phyloP scores from a whole-genome alignment of 2,797 vertebrate genomes.

The Cossypha niveicapilla region DNA sequence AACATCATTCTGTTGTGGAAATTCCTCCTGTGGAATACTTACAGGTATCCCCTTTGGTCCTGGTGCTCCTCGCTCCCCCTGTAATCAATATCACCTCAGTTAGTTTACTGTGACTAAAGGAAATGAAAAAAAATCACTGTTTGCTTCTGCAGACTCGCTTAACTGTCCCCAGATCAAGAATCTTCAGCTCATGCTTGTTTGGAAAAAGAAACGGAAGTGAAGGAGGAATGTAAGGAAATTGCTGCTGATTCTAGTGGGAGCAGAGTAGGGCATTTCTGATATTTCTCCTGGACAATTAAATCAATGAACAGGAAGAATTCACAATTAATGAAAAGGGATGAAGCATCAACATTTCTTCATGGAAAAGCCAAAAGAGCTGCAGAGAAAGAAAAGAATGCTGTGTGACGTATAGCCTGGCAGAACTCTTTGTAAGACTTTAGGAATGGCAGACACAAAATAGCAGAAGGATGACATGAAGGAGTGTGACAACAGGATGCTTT shows the following conservation, averaged over 20 bases:
- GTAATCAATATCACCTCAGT: constrained; percentile 54
- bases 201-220: not conserved
- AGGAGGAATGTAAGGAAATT: not conserved
- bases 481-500: not conserved
- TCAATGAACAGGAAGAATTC: not conserved
- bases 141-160: not conserved
- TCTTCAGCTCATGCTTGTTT: not conserved
- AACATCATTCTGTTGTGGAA: not conserved
- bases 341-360: not conserved
- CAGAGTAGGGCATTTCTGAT: not conserved
- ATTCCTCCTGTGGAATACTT: constrained; percentile 72
- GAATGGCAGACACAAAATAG: not conserved
- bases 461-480: not conserved
- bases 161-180: not conserved
- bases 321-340: not conserved
- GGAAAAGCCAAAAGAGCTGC: not conserved
- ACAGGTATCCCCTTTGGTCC: constrained; percentile 92
- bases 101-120: constrained; percentile 4
- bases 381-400: not conserved
- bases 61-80: constrained; percentile 92
- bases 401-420: not conserved
- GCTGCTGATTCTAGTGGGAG: not conserved
- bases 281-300: not conserved
- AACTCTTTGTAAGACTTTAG: not conserved
- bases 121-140: not conserved